These are phyloP conservation scores for Oenanthe melanoleuca DNA, from an alignment of 2,113 vertebrate genomes.

Conservation along the genomic window DNA sequence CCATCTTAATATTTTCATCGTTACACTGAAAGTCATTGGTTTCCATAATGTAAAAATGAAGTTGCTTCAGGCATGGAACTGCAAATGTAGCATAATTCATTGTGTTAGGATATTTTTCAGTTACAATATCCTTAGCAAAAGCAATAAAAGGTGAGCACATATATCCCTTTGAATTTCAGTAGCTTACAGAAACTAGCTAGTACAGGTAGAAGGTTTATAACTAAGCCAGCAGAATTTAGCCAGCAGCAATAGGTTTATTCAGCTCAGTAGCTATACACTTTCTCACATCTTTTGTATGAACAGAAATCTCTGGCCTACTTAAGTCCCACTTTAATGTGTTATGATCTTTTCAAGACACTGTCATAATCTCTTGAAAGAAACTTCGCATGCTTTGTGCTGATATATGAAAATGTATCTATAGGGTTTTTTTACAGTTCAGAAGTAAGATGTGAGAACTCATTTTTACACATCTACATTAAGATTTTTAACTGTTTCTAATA, in stretches of 20 bases:
- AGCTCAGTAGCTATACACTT: background rate
- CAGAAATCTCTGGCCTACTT: constrained; percentile 55
- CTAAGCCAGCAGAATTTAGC: constrained; percentile 46
- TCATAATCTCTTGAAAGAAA: constrained; percentile 49
- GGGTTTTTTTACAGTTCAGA: background rate
- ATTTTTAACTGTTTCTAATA: constrained; percentile 36
- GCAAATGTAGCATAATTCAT: constrained; percentile 5
- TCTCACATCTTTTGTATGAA: constrained; percentile 38
- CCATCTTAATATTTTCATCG: constrained; percentile 44
- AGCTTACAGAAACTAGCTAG: constrained; percentile 29
- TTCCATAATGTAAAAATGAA: constrained; percentile 39
- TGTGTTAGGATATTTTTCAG: constrained; percentile 27
- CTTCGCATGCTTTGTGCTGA: constrained; percentile 22
- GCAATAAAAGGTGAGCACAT: constrained; percentile 32
- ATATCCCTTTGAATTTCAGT: constrained; percentile 45
- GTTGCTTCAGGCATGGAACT: constrained; percentile 31
- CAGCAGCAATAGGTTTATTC: constrained; percentile 44
- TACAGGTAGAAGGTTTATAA: constrained; percentile 49
- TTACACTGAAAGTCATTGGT: constrained; percentile 16
- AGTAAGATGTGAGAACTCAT: constrained; percentile 11
- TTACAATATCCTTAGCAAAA: constrained; percentile 53
- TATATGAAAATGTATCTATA: background rate
- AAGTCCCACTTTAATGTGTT: constrained; percentile 36
- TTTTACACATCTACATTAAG: constrained; percentile 46
- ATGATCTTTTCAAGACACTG: constrained; percentile 37